Base-by-base conservation (phyloP, 2,797 vertebrate genomes). In the Nyctalus aviator region DNA sequence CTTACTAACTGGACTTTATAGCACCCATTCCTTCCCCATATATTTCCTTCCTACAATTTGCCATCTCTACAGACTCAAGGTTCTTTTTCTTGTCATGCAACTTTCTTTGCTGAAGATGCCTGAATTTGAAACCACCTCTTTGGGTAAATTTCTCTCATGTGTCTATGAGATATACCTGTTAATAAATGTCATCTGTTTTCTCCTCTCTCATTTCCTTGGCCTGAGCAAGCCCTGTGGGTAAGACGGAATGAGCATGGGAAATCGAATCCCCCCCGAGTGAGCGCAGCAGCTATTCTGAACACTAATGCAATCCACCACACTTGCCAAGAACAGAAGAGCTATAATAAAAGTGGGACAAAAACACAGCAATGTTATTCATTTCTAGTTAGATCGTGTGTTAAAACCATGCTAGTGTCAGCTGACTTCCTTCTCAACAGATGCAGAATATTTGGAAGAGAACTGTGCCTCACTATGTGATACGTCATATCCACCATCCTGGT, bases 341-440 rank as follows among this genome's bases (percentile, higher is more conserved):
- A 53, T n/a, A 92, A 71, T 66, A 83, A 72, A 69, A 79, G 12
- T 30, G 21, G 44, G 79, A 79, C 64, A 8, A 84, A 72, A 84
- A 91, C 3, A 92, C 3, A 32, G 14, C 17, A 46, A 37, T 64
- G 59, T 59, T 84, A 91, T 72, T 90, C 79, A 93, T 94, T 90
- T 83, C 53, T 35, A 81, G 41, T 81, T 66, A 64, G 79, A 44
- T 32, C n/a, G n/a, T 37, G n/a, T 83, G 14, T 71, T 86, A 89
- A 91, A 68, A 88, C 46, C 35, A 57, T 21, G 30, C 72, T 84
- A 68, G 18, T 32, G 30, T 13, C 55, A 91, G 69, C n/a, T 18
- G 27, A 64, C 73, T 71, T 89, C 90, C 72, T 71, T 78, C 66
- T 66, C 66, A 46, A 69, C 27, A 53, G 46, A 82, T 35, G 69